Evolutionary conservation across 2,797 vertebrate species (phyloP), one percentile per base, ranked within the genome.

Genomic region (Pipistrellus pygmaeus): DNA sequence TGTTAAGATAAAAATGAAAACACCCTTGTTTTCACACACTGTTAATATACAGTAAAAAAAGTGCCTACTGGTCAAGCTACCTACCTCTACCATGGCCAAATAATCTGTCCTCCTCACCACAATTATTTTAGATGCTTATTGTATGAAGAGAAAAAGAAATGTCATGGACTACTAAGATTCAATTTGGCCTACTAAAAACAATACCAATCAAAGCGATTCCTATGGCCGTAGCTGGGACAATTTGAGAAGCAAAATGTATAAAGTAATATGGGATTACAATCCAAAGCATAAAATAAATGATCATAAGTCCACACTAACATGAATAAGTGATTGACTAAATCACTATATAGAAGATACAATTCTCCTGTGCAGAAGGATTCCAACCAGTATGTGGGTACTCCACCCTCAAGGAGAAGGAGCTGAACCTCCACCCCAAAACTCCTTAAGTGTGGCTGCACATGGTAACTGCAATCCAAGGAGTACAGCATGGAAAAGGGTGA

Each of bases 1-100:
- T 76, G 55, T 27, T 62, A 76, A 83, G 30, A 85, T 41, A 81
- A 90, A 96, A 71, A 85, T 71, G 12, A 92, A 91, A 91, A 73
- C 32, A 83, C 11, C 57, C 5, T 60, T 60, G 11, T 60, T 60
- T 60, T 60, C 57, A 60, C 57, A 60, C 57, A 60, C 57, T 60
- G 57, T 60, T 60, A 27, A 30, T 12, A 13, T 30, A 60, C 25
- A 60, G 25, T 60, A 60, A 60, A 60, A 27, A 12, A 44, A 44
- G 10, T 27, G 48, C 21, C 69, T 17, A 46, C 44, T 51, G 78
- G 35, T 32, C 53, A 57, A 51, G 14, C 38, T 66, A 32, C 21
- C 25, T 66, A 21, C 38, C 51, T 27, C 14, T 48, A 48, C 30
- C 23, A 25, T 44, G n/a, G 23, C 30, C 68, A 94, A 76, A 68